Conservation (phyloP, 2,797 vertebrate genomes). For the Synaphobranchus kaupii region DNA sequence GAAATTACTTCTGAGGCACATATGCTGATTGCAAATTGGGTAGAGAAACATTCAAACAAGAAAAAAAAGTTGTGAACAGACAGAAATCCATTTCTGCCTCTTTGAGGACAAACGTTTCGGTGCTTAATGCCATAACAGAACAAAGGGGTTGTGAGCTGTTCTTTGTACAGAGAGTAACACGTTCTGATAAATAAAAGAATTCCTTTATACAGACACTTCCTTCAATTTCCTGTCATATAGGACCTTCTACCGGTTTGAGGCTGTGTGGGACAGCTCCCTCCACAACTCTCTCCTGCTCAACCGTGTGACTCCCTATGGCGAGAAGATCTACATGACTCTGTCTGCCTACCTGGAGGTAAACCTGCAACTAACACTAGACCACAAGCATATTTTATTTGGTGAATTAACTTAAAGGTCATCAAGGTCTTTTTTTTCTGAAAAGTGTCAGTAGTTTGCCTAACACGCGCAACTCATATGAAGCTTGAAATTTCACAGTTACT, state of each 20-base stretch:
- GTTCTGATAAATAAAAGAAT: neutral
- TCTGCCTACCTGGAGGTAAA: slow-evolving; percentile 97
- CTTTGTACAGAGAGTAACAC: neutral
- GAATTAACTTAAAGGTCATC: neutral
- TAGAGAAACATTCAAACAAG: neutral
- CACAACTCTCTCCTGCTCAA: slow-evolving; percentile 98
- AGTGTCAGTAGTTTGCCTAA: neutral
- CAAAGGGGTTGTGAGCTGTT: neutral
- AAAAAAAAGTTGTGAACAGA: neutral
- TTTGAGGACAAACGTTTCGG: neutral
- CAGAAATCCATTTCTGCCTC: neutral
- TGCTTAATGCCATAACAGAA: neutral
- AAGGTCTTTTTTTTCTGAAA: neutral
- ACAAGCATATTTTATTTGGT: neutral
- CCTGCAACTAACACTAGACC: neutral
- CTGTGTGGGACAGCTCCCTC: slow-evolving; percentile 97
- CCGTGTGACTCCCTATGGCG: slow-evolving; percentile 92
- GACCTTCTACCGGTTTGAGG: slow-evolving; percentile 96
- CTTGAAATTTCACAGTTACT: neutral
- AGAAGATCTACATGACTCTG: slow-evolving; percentile 98
- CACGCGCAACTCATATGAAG: neutral
- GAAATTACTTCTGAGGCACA: no score
- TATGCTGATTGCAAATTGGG: no score
- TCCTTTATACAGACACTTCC: neutral
- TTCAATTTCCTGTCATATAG: slow-evolving; percentile 59